A percentile compares a stretch with the other conserved stretches of the same genome.
Evolutionary conservation across 2,113 vertebrate species (phyloP).

Genomic region (Merops nubicus): DNA sequence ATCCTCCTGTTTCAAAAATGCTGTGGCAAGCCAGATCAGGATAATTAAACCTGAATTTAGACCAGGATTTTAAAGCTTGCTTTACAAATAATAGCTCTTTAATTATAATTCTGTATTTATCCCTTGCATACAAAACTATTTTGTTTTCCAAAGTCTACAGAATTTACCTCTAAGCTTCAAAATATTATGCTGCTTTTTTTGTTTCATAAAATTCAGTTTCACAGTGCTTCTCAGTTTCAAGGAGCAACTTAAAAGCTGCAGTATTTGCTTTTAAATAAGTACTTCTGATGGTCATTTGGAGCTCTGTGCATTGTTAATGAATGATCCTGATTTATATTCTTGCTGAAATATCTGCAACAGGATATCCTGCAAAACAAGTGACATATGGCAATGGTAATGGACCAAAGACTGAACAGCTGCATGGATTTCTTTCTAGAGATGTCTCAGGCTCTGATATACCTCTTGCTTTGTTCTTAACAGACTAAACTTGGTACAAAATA

Average conservation of each 20-base stretch:
- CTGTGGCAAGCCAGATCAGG: background rate
- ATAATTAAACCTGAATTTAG: background rate
- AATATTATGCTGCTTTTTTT: background rate
- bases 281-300: background rate
- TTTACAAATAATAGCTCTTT: background rate
- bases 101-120: background rate
- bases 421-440: background rate
- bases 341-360: background rate
- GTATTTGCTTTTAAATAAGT: background rate
- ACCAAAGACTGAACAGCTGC: background rate
- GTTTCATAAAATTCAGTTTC: background rate
- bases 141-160: background rate
- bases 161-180: background rate
- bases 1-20: rapidly evolving
- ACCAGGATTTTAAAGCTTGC: background rate
- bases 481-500: background rate
- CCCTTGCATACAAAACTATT: background rate
- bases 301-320: background rate
- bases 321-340: background rate
- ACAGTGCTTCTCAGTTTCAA: background rate
- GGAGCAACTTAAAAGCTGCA: background rate
- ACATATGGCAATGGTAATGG: background rate
- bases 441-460: background rate
- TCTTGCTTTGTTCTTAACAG: background rate
- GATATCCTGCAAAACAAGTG: background rate